Evolutionary conservation across 2,888 invertebrate species (phyloP).

Genomic region (Heliconius aoede): DNA sequence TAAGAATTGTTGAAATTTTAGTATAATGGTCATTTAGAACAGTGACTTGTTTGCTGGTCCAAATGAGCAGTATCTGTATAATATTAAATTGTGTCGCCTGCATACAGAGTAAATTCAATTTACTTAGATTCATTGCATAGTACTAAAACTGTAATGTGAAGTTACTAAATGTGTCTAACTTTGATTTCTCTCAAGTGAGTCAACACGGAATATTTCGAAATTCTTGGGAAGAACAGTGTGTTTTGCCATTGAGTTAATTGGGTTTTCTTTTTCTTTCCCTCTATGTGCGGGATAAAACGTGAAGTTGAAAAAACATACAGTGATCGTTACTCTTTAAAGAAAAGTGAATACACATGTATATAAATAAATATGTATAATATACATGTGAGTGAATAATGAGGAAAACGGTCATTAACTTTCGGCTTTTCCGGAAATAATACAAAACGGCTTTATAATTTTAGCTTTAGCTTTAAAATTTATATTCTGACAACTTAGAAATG

Average conservation of each 20-base stretch:
- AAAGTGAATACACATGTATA: neutral
- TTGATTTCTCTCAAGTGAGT: too few relatives aligned
- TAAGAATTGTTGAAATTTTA: too few relatives aligned
- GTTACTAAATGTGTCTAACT: neutral
- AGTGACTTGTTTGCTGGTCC: too few relatives aligned
- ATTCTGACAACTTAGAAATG: neutral
- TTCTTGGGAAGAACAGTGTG: too few relatives aligned
- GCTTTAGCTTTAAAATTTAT: too few relatives aligned
- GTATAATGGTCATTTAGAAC: too few relatives aligned
- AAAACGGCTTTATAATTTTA: neutral
- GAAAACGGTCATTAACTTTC: constrained; percentile 2
- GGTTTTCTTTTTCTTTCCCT: too few relatives aligned
- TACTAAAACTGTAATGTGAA: neutral
- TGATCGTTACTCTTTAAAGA: too few relatives aligned
- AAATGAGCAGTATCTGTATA: too few relatives aligned
- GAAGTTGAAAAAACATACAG: neutral
- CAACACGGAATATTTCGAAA: too few relatives aligned
- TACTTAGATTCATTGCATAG: neutral
- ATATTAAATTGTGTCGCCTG: neutral
- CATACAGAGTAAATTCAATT: neutral
- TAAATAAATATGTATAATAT: neutral
- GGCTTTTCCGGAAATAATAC: neutral
- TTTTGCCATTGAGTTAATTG: too few relatives aligned
- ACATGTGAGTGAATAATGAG: neutral
- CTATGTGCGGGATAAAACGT: too few relatives aligned